phyloP scores from a whole-genome alignment of 2,113 vertebrate genomes.

The Arizona elegans region DNA sequence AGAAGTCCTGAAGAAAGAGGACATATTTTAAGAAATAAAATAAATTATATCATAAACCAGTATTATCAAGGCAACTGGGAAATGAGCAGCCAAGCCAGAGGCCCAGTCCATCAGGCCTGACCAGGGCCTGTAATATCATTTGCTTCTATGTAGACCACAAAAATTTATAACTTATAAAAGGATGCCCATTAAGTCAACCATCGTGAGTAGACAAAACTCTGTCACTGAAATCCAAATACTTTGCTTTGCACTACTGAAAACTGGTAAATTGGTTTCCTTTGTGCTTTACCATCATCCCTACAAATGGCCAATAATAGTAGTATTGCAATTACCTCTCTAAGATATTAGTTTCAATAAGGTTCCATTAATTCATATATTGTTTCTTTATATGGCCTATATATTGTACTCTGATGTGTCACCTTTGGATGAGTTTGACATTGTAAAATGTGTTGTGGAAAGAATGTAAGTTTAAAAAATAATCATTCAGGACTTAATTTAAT shows the following conservation, averaged over 20 bases:
- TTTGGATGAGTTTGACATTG: background rate
- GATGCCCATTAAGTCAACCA: background rate
- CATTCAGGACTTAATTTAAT: constrained; percentile 33
- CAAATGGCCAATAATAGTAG: background rate
- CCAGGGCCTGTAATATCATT: background rate
- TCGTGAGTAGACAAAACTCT: background rate
- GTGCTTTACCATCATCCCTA: background rate
- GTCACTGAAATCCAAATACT: background rate
- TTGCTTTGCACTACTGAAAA: background rate
- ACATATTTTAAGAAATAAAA: background rate
- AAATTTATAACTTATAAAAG: background rate
- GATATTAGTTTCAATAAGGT: background rate
- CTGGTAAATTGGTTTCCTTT: background rate
- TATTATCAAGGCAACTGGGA: background rate
- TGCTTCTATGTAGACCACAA: background rate
- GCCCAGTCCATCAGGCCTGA: background rate
- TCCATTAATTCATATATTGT: background rate
- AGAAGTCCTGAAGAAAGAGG: background rate
- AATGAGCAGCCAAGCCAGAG: background rate
- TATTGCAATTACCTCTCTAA: background rate
- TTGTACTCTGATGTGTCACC: background rate
- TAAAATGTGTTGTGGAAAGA: background rate
- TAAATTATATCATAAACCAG: background rate
- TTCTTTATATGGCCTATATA: background rate
- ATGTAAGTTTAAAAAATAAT: constrained; percentile 24